Conservation (phyloP, 53 echinoderm and acorn worm species). For the Hippasteria phrygiana region DNA sequence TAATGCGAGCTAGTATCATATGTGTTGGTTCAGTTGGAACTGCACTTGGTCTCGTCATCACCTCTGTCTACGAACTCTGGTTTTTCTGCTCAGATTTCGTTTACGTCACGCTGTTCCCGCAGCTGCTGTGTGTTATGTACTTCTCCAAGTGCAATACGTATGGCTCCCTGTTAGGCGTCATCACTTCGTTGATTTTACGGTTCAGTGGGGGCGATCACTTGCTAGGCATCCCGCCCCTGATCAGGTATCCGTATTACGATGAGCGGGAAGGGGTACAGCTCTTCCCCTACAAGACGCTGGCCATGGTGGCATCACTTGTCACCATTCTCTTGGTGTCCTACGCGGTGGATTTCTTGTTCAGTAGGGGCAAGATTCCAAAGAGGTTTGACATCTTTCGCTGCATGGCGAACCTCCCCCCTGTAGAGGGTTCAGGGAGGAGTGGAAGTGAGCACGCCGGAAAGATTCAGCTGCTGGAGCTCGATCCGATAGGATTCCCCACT, state of each 20-base stretch:
- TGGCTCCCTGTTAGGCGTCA: conserved; percentile 70
- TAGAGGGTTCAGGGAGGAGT: no score
- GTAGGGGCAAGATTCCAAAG: conserved; percentile 47
- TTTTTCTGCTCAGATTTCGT: conserved; percentile 98
- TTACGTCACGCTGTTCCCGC: conserved; percentile 93
- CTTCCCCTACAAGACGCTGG: conserved; percentile 86
- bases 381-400: conserved; percentile 78
- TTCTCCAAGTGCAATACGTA: conserved; percentile 82
- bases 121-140: conserved; percentile 93
- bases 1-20: conserved; percentile 82
- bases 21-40: conserved; percentile 74
- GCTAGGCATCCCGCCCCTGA: conserved; percentile 73
- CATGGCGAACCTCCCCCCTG: conserved; percentile 62
- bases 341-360: conserved; percentile 67
- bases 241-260: conserved; percentile 80
- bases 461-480: no score
- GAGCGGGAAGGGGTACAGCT: conserved; percentile 73
- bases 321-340: conserved; percentile 79
- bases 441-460: no score
- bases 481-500: no score
- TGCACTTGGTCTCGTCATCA: conserved; percentile 80
- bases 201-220: conserved; percentile 68
- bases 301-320: conserved; percentile 77
- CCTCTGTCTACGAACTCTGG: conserved; percentile 90
- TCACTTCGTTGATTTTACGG: conserved; percentile 71